Evolutionary conservation across 2,888 invertebrate species (phyloP).

Genomic region (Aelia acuminata): DNA sequence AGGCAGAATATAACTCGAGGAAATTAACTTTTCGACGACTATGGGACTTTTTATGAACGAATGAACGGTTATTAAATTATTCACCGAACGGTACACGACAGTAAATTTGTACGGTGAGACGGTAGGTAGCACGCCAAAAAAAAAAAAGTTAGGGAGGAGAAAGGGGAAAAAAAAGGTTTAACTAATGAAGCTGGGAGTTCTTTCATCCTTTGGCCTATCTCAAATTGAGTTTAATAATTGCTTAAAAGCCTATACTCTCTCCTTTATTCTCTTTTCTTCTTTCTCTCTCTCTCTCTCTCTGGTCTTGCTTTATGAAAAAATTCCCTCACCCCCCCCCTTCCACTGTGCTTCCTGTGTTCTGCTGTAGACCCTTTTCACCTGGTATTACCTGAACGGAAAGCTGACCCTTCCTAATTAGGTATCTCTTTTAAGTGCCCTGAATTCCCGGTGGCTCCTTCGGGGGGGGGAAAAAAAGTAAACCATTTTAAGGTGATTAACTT

Average conservation of each 20-base stretch:
- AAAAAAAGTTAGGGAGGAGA: not conserved
- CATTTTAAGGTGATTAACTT: slow-evolving; percentile 22
- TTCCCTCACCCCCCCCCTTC: not conserved
- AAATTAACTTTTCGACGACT: not conserved
- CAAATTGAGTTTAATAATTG: slow-evolving; percentile 61
- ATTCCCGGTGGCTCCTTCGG: not conserved
- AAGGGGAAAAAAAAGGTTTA: slow-evolving; percentile 35
- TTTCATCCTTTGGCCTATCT: slow-evolving; percentile 39
- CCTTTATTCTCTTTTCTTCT: slow-evolving; percentile 29
- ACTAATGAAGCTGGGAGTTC: slow-evolving; percentile 52
- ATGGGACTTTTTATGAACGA: not conserved
- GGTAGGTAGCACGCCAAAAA: not conserved
- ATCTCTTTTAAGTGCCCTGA: not conserved
- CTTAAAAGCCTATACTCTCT: slow-evolving; percentile 57
- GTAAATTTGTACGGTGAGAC: slow-evolving; percentile 25
- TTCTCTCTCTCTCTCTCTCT: slow-evolving; percentile 9
- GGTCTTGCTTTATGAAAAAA: slow-evolving; percentile 9
- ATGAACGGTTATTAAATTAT: slow-evolving; percentile 33
- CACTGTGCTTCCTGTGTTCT: not conserved
- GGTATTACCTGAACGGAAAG: not conserved
- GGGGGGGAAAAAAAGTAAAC: not conserved
- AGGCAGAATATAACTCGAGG: not conserved
- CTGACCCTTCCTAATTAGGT: not conserved
- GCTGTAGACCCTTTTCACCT: slow-evolving; percentile 13
- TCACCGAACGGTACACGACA: not conserved